phyloP scores from a whole-genome alignment of 2,888 invertebrate species.

The Caenorhabditis sinica region DNA sequence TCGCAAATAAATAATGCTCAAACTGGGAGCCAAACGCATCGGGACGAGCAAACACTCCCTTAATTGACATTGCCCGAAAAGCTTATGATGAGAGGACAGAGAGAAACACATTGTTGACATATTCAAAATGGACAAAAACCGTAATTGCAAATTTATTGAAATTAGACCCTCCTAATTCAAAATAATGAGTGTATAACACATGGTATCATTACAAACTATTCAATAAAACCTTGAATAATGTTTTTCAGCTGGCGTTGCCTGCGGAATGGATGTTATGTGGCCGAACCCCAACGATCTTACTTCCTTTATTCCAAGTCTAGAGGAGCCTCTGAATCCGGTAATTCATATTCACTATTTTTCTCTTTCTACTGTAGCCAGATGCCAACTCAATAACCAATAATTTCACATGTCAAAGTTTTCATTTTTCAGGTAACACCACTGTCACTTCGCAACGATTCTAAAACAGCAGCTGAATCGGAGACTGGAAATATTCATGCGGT shows the following conservation, averaged over 20 bases:
- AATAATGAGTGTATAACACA: background rate
- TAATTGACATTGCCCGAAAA: background rate
- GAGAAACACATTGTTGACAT: too few species aligned
- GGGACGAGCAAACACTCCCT: constrained; percentile 7
- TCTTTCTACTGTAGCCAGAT: background rate
- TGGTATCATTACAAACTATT: background rate
- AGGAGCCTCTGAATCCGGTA: constrained; percentile 50
- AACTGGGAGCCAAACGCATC: constrained; percentile 3
- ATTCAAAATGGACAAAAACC: too few species aligned
- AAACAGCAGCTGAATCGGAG: constrained; percentile 21
- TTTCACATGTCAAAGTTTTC: background rate
- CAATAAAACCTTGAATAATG: background rate
- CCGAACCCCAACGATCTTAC: constrained; percentile 57
- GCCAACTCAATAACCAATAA: background rate
- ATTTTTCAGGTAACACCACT: background rate
- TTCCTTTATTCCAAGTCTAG: constrained; percentile 54
- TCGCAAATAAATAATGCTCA: background rate
- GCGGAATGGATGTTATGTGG: constrained; percentile 70
- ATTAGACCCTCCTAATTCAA: too few species aligned
- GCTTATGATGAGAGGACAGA: too few species aligned
- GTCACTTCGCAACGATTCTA: constrained; percentile 38
- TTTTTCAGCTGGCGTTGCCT: constrained; percentile 68
- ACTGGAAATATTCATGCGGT: constrained; percentile 59
- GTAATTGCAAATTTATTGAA: too few species aligned
- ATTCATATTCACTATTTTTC: background rate